Evolutionary conservation across 1,140 invertebrate species (phyloP).

Genomic region (Melitaea cinxia): DNA sequence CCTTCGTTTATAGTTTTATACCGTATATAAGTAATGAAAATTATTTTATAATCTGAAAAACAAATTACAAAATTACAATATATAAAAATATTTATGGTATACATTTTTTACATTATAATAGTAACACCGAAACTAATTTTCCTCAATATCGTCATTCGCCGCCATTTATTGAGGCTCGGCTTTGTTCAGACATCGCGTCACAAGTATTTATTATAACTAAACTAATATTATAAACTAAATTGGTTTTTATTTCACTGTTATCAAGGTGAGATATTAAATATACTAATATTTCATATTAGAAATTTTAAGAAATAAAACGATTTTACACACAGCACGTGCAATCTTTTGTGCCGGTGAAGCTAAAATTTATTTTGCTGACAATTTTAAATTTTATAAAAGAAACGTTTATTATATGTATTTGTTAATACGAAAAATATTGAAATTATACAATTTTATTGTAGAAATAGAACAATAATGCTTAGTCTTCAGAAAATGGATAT

Average conservation of each 20-base stretch:
- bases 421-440: not conserved
- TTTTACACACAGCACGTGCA: slow-evolving; percentile 7
- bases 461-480: too few species aligned
- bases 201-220: slow-evolving; percentile 18
- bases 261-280: slow-evolving; percentile 7
- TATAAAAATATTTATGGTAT: not conserved
- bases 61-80: too few species aligned
- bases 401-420: not conserved
- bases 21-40: too few species aligned
- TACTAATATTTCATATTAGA: not conserved
- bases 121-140: slow-evolving; percentile 20
- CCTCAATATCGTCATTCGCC: slow-evolving; percentile 19
- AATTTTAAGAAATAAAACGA: not conserved
- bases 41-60: too few species aligned
- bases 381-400: not conserved
- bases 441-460: not conserved
- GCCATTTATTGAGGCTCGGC: slow-evolving; percentile 31
- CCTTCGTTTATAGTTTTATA: too few species aligned
- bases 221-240: slow-evolving; percentile 15
- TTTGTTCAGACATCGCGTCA: slow-evolving; percentile 23
- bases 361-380: not conserved
- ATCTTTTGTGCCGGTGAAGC: slow-evolving; percentile 6
- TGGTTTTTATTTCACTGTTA: not conserved
- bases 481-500: too few species aligned
- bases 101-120: not conserved